Conservation (phyloP, 2,113 vertebrate genomes). For the Paradoxurus hermaphroditus region DNA sequence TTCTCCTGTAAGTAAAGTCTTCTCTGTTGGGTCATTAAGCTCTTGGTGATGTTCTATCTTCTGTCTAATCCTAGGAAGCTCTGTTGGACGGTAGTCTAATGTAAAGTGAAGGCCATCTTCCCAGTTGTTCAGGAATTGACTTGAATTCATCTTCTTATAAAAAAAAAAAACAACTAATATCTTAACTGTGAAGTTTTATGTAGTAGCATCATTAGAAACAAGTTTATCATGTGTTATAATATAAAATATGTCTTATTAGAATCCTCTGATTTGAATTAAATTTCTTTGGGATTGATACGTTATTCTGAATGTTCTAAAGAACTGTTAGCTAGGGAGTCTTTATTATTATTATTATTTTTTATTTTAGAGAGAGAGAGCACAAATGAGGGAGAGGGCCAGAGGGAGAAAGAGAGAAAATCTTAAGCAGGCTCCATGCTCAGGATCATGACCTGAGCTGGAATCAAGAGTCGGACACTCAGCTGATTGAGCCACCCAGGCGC, state of each 20-base stretch:
- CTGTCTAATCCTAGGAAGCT: background rate
- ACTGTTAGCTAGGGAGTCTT: background rate
- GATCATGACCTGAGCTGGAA: too few relatives aligned
- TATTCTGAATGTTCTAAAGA: conserved; percentile 11
- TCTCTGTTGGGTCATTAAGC: background rate
- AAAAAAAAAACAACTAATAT: too few relatives aligned
- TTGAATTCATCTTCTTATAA: background rate
- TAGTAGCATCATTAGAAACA: background rate
- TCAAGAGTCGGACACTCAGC: too few relatives aligned
- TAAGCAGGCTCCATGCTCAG: too few relatives aligned
- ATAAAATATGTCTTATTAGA: background rate
- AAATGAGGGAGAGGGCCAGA: too few relatives aligned
- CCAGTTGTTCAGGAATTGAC: background rate
- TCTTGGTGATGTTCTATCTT: background rate
- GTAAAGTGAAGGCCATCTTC: background rate
- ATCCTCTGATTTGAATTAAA: background rate
- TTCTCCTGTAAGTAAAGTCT: conserved; percentile 89
- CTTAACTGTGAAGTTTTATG: background rate
- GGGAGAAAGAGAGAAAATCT: too few relatives aligned
- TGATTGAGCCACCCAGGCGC: too few relatives aligned
- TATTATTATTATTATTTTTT: too few relatives aligned
- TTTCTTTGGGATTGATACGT: background rate
- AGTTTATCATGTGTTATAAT: background rate
- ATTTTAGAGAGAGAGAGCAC: too few relatives aligned
- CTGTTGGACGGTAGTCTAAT: background rate